Base-by-base conservation (phyloP, 2,888 invertebrate genomes). In the Eilema depressum region DNA sequence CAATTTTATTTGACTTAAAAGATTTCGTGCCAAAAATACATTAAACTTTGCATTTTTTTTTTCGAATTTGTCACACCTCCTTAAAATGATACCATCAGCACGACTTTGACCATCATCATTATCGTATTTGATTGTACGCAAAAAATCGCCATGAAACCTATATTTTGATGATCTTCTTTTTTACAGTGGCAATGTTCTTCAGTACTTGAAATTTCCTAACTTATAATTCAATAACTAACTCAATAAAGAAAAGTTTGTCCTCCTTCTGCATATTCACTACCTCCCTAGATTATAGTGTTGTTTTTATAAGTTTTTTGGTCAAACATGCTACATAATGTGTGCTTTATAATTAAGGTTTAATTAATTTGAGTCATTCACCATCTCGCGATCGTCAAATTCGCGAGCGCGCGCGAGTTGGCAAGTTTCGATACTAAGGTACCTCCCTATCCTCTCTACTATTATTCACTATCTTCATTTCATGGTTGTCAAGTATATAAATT, bases 11-110 rank as follows among this genome's bases (percentile, higher is more conserved):
- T 47, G 47, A 0, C 20, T 47, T 47, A 47, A 37, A 25, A 14
- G n/a, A 23, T 37, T 63, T 62, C 14, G 25, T 56, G 70, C 74
- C 81, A 80, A 77, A 79, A 79, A 65, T 63, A 72, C 75, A 81
- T 79, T 78, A 79, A 75, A 73, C 70, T 66, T 75, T 73, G 33
- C 66, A 66, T 68, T 75, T 79, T 73, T 79, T 73, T 79, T 73
- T 56, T 71, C 60, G 25, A 69, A 81, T 81, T 79, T 76, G 74
- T 74, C 68, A 79, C 65, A 71, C 77, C 60, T 68, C 75, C 69
- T 66, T 65, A 62, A 81, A 81, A 75, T 81, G 71, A 75, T 74
- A 75, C 66, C 68, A 77, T 70, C 70, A 66, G 57, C 63, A 62
- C 33, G 62, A 23, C 33, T 62, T 62, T 62, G 12, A 14, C 30